phyloP scores from a whole-genome alignment of 2,113 vertebrate species.

The Pseudorhombus dupliciocellatus region DNA sequence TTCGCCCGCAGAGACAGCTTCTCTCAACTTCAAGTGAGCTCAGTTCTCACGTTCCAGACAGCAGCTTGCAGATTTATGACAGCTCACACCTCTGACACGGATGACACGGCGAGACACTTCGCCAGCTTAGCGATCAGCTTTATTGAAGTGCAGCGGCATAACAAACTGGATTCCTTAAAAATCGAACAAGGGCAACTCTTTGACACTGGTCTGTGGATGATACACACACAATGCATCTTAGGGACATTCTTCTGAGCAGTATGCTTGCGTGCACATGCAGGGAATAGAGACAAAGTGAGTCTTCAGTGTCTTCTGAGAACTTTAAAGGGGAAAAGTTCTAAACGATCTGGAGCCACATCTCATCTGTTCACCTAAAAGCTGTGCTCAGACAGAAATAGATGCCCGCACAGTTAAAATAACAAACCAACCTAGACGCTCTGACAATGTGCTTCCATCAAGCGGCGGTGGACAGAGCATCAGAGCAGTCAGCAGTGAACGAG shows the following conservation, averaged over 20 bases:
- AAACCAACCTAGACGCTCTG: slow-evolving; percentile 13
- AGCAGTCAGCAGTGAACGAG: slow-evolving; percentile 6
- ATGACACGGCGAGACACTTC: slow-evolving; percentile 35
- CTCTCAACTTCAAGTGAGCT: slow-evolving; percentile 33
- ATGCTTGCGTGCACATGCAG: neutral
- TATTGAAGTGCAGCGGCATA: slow-evolving; percentile 11
- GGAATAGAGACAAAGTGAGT: neutral
- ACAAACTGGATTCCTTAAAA: slow-evolving; percentile 14
- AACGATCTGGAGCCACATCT: neutral
- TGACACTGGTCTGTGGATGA: neutral
- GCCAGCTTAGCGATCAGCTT: slow-evolving; percentile 33
- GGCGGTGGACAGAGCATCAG: slow-evolving; percentile 3
- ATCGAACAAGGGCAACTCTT: slow-evolving; percentile 11
- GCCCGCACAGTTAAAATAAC: neutral
- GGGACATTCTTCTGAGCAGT: neutral
- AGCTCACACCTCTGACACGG: slow-evolving; percentile 29
- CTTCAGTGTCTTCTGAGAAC: neutral
- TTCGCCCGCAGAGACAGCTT: slow-evolving; percentile 50
- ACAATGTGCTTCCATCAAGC: slow-evolving; percentile 7
- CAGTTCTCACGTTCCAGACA: slow-evolving; percentile 28
- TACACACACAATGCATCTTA: neutral
- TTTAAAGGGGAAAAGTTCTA: neutral
- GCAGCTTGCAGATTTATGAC: slow-evolving; percentile 51
- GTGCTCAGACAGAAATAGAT: slow-evolving; percentile 1
- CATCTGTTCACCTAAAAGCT: neutral